These are phyloP conservation scores for Syngnathoides biaculeatus DNA, from an alignment of 2,113 vertebrate species.

Conservation along the genomic window DNA sequence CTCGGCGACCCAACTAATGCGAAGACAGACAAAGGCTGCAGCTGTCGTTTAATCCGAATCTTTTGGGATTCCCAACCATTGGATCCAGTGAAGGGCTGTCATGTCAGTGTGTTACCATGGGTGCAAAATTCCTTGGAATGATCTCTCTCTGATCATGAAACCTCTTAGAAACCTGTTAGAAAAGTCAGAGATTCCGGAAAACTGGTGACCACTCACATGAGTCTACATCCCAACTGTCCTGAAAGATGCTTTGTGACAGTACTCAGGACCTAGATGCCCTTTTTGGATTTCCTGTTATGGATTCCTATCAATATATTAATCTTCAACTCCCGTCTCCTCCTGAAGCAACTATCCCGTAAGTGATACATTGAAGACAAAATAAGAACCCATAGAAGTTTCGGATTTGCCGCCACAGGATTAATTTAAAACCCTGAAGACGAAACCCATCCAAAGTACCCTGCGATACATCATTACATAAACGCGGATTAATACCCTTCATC, in stretches of 20 bases:
- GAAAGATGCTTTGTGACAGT: not conserved
- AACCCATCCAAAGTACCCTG: not conserved
- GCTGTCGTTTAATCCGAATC: no score
- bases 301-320: not conserved
- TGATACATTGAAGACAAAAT: not conserved
- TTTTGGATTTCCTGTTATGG: not conserved
- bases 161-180: not conserved
- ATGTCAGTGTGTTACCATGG: no score
- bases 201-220: not conserved
- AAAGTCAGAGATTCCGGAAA: not conserved
- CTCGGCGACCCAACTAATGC: not conserved
- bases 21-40: not conserved
- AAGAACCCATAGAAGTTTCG: not conserved
- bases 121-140: no score
- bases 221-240: not conserved
- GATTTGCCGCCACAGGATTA: not conserved
- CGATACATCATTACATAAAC: not conserved
- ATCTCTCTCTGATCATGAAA: no score
- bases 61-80: no score
- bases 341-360: not conserved
- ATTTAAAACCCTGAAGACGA: not conserved
- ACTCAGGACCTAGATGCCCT: not conserved
- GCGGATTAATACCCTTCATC: not conserved
- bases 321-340: not conserved
- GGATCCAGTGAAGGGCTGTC: no score